These are phyloP conservation scores for Plebejus melissa DNA, from an alignment of 2,888 invertebrate genomes.

Conservation along the genomic window DNA sequence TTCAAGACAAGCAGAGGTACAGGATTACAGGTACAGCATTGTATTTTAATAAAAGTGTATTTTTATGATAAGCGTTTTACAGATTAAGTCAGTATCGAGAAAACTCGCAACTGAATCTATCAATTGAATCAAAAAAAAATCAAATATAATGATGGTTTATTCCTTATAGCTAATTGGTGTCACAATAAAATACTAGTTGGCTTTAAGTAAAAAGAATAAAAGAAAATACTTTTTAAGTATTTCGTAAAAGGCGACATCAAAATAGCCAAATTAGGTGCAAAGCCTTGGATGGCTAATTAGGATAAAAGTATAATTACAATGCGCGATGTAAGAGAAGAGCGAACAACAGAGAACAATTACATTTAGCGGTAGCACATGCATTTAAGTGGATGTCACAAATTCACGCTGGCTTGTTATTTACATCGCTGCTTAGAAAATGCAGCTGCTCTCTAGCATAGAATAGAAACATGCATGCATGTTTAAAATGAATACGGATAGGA, in stretches of 20 bases:
- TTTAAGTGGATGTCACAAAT: constrained; percentile 38
- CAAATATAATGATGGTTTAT: background rate
- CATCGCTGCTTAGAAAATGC: constrained; percentile 34
- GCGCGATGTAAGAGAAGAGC: constrained; percentile 7
- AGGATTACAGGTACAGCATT: too few relatives aligned
- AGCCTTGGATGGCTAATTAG: constrained; percentile 8
- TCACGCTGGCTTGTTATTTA: constrained; percentile 36
- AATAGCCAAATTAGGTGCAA: background rate
- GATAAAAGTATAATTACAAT: constrained; percentile 17
- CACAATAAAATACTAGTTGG: background rate
- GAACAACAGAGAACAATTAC: constrained; percentile 26
- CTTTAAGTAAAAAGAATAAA: background rate
- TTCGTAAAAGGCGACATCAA: background rate
- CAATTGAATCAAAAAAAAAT: too few relatives aligned
- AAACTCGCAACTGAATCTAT: background rate
- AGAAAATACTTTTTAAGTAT: background rate
- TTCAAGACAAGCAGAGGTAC: background rate
- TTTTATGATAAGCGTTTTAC: too few relatives aligned
- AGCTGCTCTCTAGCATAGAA: constrained; percentile 34
- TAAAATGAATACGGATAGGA: constrained; percentile 31
- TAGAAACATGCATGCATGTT: constrained; percentile 32
- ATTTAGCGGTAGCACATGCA: constrained; percentile 31
- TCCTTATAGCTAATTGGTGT: background rate
- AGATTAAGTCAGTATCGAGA: background rate
- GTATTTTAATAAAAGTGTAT: too few relatives aligned